Evolutionary conservation across 2,888 invertebrate genomes (phyloP).

Genomic region (Thymelicus lineola): DNA sequence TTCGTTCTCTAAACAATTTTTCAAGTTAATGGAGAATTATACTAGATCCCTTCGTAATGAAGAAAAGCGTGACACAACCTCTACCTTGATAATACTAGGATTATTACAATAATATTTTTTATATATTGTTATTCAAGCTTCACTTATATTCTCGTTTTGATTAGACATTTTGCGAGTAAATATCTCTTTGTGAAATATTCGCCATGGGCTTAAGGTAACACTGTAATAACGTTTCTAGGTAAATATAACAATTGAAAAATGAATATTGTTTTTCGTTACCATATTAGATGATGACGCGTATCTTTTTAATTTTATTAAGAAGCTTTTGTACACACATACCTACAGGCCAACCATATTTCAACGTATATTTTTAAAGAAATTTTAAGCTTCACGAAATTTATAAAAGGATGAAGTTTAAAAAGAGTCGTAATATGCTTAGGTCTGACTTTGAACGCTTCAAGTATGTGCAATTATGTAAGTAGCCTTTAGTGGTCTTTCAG

Average conservation of each 20-base stretch:
- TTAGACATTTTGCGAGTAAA: conserved; percentile 8
- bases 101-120: conserved; percentile 31
- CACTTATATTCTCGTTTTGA: conserved; percentile 2
- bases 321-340: neutral
- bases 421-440: conserved; percentile 20
- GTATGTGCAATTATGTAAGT: conserved; percentile 38
- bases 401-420: conserved; percentile 21
- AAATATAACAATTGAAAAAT: neutral
- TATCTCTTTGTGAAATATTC: conserved; percentile 10
- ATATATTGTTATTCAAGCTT: conserved; percentile 20
- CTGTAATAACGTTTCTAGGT: conserved; percentile 20
- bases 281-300: neutral
- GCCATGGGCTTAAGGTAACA: conserved; percentile 9
- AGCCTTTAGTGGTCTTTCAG: conserved; percentile 33
- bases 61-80: conserved; percentile 35
- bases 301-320: neutral
- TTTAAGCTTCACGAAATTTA: neutral
- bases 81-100: conserved; percentile 29
- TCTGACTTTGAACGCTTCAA: conserved; percentile 35
- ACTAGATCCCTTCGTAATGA: conserved; percentile 41
- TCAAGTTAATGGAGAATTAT: conserved; percentile 72
- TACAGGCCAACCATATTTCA: neutral
- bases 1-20: conserved; percentile 68
- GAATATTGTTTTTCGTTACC: neutral
- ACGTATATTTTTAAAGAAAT: neutral